These are phyloP conservation scores for Pseudomyrmex gracilis DNA, from an alignment of 1,140 invertebrate genomes.

Conservation along the genomic window DNA sequence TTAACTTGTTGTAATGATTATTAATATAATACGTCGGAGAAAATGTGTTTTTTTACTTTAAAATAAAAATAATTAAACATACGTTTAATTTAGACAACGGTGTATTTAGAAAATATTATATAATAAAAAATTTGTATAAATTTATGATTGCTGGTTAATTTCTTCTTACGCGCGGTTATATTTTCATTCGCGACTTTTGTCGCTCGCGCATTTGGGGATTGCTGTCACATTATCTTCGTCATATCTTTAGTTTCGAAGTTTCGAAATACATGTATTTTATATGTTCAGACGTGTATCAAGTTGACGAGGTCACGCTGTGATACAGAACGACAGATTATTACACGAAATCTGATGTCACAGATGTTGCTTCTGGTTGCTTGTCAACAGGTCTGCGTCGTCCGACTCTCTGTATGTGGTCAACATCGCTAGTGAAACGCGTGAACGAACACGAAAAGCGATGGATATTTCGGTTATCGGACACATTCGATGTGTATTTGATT, in stretches of 20 bases:
- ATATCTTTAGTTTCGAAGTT: neutral
- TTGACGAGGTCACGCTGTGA: constrained; percentile 34
- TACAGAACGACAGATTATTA: constrained; percentile 53
- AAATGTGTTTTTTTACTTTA: too few relatives aligned
- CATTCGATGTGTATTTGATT: neutral
- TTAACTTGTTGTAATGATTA: too few relatives aligned
- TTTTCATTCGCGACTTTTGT: neutral
- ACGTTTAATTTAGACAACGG: too few relatives aligned
- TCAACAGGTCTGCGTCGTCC: constrained; percentile 44
- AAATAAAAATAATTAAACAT: too few relatives aligned
- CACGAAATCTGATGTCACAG: constrained; percentile 48
- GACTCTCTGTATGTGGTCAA: constrained; percentile 49
- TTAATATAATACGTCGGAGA: too few relatives aligned
- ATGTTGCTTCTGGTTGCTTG: constrained; percentile 50
- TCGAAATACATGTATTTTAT: constrained; percentile 30
- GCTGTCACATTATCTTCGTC: neutral
- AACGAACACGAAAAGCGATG: constrained; percentile 23
- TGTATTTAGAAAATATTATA: too few relatives aligned
- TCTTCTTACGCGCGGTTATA: neutral
- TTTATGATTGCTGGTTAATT: neutral
- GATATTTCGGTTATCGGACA: neutral
- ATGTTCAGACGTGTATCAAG: constrained; percentile 21
- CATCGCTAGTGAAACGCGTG: constrained; percentile 16
- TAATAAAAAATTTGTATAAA: neutral
- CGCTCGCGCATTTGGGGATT: neutral